These are phyloP conservation scores for Cylas formicarius DNA, from an alignment of 1,140 invertebrate genomes.

Conservation along the genomic window DNA sequence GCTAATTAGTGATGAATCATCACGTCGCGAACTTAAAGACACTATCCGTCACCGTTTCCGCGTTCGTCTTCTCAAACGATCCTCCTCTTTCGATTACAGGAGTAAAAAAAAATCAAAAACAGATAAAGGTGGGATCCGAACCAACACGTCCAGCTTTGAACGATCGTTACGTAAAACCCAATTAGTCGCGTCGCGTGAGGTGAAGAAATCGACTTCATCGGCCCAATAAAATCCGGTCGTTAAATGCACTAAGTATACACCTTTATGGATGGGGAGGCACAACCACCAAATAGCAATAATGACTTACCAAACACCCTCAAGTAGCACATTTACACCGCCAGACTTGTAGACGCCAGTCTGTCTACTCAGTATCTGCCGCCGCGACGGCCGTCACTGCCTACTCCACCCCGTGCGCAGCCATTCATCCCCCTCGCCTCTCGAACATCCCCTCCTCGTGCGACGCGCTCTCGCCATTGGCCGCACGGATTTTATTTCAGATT, in stretches of 20 bases:
- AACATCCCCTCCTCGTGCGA: constrained; percentile 28
- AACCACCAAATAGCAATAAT: constrained; percentile 23
- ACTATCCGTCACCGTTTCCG: too few species aligned
- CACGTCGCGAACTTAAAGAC: too few species aligned
- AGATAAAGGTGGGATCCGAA: too few species aligned
- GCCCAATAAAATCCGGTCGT: constrained; percentile 10
- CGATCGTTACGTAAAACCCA: too few species aligned
- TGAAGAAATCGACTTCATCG: too few species aligned
- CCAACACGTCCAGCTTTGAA: too few species aligned
- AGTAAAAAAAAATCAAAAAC: too few species aligned
- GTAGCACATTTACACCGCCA: constrained; percentile 26
- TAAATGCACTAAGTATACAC: constrained; percentile 5
- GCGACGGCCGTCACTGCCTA: constrained; percentile 46
- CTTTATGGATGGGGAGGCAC: constrained; percentile 15
- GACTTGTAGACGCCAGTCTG: constrained; percentile 48
- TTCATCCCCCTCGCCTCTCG: constrained; percentile 38
- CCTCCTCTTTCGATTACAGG: too few species aligned
- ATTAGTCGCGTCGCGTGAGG: too few species aligned
- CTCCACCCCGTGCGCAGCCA: constrained; percentile 45
- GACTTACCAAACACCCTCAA: constrained; percentile 23
- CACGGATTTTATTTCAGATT: constrained; percentile 28
- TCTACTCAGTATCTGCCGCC: constrained; percentile 44
- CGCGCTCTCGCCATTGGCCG: constrained; percentile 30
- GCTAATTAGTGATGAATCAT: too few species aligned
- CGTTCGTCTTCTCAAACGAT: too few species aligned